These are phyloP conservation scores for Lepidochitona cinerea DNA, from an alignment of 2,888 invertebrate genomes.

Conservation along the genomic window DNA sequence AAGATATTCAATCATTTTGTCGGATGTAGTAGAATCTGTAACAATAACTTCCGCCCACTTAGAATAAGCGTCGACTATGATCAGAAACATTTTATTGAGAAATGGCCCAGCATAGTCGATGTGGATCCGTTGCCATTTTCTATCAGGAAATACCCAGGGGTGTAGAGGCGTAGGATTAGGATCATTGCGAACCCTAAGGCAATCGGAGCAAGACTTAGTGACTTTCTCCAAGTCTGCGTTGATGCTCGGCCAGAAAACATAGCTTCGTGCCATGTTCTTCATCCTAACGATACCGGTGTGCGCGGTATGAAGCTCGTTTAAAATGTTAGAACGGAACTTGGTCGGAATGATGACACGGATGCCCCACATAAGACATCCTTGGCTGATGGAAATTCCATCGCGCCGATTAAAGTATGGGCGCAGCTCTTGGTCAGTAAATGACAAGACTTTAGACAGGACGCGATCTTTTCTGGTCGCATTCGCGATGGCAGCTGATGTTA, in stretches of 20 bases:
- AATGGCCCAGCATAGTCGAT: conserved; percentile 19
- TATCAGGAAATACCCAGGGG: conserved; percentile 19
- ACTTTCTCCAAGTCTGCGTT: not conserved
- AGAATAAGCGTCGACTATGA: conserved; percentile 19
- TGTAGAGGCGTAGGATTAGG: too few relatives aligned
- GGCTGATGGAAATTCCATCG: too few relatives aligned
- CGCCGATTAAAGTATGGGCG: too few relatives aligned
- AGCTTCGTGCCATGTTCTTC: too few relatives aligned
- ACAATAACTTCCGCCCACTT: conserved; percentile 18
- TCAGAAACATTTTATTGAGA: conserved; percentile 13
- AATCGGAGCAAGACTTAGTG: too few relatives aligned
- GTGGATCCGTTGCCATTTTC: conserved; percentile 18
- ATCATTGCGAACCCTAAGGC: too few relatives aligned
- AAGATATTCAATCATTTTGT: not conserved
- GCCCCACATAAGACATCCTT: not conserved
- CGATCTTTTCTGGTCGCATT: not conserved
- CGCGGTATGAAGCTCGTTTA: not conserved
- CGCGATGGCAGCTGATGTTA: not conserved
- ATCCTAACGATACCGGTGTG: conserved; percentile 72
- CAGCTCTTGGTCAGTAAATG: too few relatives aligned
- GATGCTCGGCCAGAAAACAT: too few relatives aligned
- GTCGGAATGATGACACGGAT: conserved; percentile 4
- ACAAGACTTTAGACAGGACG: not conserved
- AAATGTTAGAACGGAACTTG: not conserved
- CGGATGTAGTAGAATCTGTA: conserved; percentile 14